A percentile compares a stretch with the other conserved stretches of the same genome.
Evolutionary conservation across 2,888 invertebrate species (phyloP).

Genomic region (Heliconius erato): DNA sequence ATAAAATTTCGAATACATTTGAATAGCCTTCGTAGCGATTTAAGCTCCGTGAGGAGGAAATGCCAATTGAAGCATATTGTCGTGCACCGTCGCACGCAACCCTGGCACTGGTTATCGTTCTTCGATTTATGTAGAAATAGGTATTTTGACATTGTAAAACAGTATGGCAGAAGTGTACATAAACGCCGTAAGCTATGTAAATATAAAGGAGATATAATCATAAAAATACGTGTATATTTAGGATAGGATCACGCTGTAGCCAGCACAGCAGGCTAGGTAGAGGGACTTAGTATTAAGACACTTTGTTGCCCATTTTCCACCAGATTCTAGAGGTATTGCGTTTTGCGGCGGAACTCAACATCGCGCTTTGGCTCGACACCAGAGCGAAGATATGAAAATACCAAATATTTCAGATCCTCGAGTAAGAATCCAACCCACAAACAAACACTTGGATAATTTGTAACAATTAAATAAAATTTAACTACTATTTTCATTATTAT

Average conservation of each 20-base stretch:
- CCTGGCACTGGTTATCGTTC: slow-evolving; percentile 34
- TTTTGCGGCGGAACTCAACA: too few species aligned
- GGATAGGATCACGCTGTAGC: too few species aligned
- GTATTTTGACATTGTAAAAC: neutral
- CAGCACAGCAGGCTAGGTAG: too few species aligned
- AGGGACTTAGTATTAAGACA: too few species aligned
- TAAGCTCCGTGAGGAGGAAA: slow-evolving; percentile 37
- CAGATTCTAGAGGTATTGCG: too few species aligned
- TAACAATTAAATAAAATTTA: neutral
- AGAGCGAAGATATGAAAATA: too few species aligned
- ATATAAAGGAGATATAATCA: neutral
- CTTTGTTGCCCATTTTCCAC: too few species aligned
- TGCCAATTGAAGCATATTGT: slow-evolving; percentile 34
- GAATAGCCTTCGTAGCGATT: slow-evolving; percentile 35
- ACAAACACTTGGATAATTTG: neutral
- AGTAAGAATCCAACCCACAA: too few species aligned
- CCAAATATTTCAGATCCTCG: too few species aligned
- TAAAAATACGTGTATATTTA: too few species aligned
- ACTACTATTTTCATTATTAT: neutral
- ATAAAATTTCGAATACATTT: slow-evolving; percentile 24
- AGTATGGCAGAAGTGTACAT: neutral
- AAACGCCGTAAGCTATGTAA: neutral
- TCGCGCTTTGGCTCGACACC: too few species aligned
- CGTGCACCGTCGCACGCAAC: slow-evolving; percentile 36
- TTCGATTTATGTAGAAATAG: slow-evolving; percentile 14